Percentiles rank a stretch among this genome's conserved stretches.
Conservation (phyloP, 1,140 invertebrate species). For the Oreohelix idahoensis region DNA sequence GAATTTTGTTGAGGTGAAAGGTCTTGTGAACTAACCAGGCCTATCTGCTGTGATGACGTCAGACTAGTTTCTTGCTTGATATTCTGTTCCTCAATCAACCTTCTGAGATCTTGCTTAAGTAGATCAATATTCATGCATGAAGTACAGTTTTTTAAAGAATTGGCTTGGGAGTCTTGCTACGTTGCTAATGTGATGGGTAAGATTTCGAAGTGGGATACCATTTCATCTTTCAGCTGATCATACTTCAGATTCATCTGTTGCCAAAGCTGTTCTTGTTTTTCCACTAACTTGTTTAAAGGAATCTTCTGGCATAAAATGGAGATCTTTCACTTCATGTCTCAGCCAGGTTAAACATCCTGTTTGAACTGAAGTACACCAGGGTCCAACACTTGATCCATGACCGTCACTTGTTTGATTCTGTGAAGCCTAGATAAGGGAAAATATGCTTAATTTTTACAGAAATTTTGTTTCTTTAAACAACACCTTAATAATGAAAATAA, state of each 20-base stretch:
- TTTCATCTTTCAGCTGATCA: background rate
- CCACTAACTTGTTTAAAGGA: background rate
- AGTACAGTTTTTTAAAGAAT: background rate
- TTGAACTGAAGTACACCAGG: background rate
- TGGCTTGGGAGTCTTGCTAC: background rate
- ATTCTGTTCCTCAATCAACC: background rate
- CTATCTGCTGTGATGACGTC: background rate
- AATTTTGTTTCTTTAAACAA: background rate
- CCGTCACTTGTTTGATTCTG: background rate
- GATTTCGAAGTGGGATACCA: background rate
- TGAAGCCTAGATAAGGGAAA: background rate
- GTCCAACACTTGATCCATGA: background rate
- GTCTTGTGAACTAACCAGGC: background rate
- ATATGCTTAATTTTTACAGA: background rate
- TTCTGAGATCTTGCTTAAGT: background rate
- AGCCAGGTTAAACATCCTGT: no score
- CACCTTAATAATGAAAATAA: no score
- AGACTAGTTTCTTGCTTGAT: background rate
- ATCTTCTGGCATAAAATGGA: background rate
- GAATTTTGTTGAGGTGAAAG: background rate
- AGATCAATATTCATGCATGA: slow-evolving; percentile 11
- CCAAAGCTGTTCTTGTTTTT: background rate
- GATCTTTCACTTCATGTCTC: background rate
- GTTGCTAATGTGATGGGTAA: background rate
- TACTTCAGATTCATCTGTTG: background rate